Evolutionary conservation across 2,797 vertebrate genomes (phyloP).

Genomic region (Cirrhinus molitorella): DNA sequence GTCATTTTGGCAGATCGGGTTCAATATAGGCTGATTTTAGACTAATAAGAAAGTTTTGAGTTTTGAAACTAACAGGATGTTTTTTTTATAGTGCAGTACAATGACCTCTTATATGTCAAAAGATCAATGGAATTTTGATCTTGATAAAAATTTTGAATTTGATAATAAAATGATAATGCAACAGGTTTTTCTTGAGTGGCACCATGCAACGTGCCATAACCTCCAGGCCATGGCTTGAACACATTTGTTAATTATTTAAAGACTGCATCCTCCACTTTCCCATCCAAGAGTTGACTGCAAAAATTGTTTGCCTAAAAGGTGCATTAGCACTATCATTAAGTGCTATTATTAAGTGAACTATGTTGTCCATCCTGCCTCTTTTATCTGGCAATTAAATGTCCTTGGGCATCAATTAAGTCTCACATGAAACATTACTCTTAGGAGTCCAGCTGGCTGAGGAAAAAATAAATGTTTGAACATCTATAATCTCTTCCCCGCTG

Average conservation of each 20-base stretch:
- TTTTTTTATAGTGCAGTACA: too few species aligned
- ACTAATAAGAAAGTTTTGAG: too few species aligned
- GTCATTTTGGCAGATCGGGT: too few species aligned
- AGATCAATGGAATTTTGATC: too few species aligned
- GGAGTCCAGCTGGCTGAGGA: constrained; percentile 23
- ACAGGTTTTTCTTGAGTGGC: not conserved
- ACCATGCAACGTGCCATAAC: not conserved
- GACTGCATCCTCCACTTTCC: not conserved
- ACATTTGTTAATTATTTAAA: constrained; percentile 6
- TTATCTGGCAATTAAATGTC: constrained; percentile 41
- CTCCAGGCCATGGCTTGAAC: not conserved
- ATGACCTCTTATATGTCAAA: too few species aligned
- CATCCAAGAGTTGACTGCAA: not conserved
- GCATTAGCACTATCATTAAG: constrained; percentile 24
- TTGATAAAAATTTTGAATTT: too few species aligned
- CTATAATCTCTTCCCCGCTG: constrained; percentile 31
- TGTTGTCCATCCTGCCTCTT: constrained; percentile 29
- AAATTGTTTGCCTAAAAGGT: constrained; percentile 10
- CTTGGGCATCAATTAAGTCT: constrained; percentile 46
- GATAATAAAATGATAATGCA: not conserved
- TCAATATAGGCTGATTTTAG: too few species aligned
- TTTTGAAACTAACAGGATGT: too few species aligned
- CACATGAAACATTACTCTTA: constrained; percentile 33
- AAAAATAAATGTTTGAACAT: constrained; percentile 34
- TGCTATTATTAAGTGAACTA: constrained; percentile 9